Evolutionary conservation across 2,113 vertebrate species (phyloP), one percentile per base, ranked within the genome.

Genomic region (Campylorhamphus procurvoides): DNA sequence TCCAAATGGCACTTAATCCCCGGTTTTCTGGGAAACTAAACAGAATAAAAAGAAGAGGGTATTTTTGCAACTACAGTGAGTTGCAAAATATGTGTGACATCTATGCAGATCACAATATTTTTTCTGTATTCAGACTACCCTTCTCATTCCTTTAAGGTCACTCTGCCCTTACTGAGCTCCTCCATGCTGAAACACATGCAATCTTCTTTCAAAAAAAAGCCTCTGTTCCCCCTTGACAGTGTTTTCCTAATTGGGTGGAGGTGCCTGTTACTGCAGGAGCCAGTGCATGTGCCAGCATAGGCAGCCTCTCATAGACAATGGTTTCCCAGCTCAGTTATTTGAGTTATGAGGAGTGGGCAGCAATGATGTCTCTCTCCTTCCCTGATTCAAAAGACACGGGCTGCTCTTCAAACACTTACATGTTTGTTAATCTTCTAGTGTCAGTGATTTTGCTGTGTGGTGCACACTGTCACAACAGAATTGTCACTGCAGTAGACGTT

Each of bases 391-490:
- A 33, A 89, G 40, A 35, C 76, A 40, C 0, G 12, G 40, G 18
- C 63, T 90, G 74, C 49, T 93, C 85, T 84, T 83, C 68, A 39
- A 53, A 81, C 56, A 50, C 63, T 85, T 63, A 9, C 59, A 35
- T 3, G 29, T 69, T 47, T 93, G 56, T 63, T 89, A 50, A 73
- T 31, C 33, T 94, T 81, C 42, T 11, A 17, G 50, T 14, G 29
- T 50, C 78, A 83, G 46, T 52, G 59, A 23, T 78, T 96, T 95
- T 97, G 78, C 83, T 50, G 11, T 59, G 35, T 42, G 33, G 18
- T 18, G 85, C 72, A 76, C 33, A 2, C 46, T 53, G 63, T 64
- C 89, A 79, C 44, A 75, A n/a, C 22, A 24, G 25, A 81, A 63
- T n/a, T 58, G 53, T 85, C 81, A 55, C 77, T 69, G 49, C 33